Evolutionary conservation across 1,140 invertebrate genomes (phyloP).

Genomic region (Lamellibrachia luymesi): DNA sequence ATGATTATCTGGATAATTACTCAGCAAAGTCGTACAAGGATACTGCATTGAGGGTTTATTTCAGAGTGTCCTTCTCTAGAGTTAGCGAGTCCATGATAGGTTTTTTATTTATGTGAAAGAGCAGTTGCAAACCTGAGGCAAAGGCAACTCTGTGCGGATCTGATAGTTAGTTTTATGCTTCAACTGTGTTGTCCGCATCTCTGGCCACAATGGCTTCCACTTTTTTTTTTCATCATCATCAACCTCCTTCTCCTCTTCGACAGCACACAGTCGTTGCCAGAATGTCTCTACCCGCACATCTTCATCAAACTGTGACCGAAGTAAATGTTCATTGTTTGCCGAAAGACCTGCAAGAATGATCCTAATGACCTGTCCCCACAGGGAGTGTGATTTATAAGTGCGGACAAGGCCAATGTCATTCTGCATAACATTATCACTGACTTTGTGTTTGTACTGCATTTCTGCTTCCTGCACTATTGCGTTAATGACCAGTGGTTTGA

Average conservation of each 20-base stretch:
- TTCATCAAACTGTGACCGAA: slow-evolving; percentile 37
- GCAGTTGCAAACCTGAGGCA: slow-evolving; percentile 34
- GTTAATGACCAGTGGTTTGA: slow-evolving; percentile 26
- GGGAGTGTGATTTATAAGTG: slow-evolving; percentile 2
- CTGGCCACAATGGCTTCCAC: background rate
- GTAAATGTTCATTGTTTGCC: slow-evolving; percentile 33
- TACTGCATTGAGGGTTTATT: no score
- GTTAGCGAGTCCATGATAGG: no score
- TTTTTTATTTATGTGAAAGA: background rate
- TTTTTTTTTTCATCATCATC: background rate
- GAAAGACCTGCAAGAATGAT: slow-evolving; percentile 28
- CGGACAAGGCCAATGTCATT: background rate
- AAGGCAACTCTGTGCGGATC: slow-evolving; percentile 33
- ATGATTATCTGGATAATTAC: no score
- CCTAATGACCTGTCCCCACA: slow-evolving; percentile 27
- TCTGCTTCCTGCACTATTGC: slow-evolving; percentile 25
- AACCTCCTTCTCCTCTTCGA: slow-evolving; percentile 10
- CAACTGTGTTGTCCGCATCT: slow-evolving; percentile 13
- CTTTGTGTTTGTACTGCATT: slow-evolving; percentile 27
- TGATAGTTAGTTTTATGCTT: slow-evolving; percentile 30
- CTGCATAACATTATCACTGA: slow-evolving; percentile 27
- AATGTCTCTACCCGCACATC: slow-evolving; percentile 37
- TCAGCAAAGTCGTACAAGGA: no score
- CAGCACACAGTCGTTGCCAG: slow-evolving; percentile 30
- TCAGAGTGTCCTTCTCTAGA: no score